Conservation (phyloP, 2,113 vertebrate genomes). For the Speoplatyrhinus poulsoni region DNA sequence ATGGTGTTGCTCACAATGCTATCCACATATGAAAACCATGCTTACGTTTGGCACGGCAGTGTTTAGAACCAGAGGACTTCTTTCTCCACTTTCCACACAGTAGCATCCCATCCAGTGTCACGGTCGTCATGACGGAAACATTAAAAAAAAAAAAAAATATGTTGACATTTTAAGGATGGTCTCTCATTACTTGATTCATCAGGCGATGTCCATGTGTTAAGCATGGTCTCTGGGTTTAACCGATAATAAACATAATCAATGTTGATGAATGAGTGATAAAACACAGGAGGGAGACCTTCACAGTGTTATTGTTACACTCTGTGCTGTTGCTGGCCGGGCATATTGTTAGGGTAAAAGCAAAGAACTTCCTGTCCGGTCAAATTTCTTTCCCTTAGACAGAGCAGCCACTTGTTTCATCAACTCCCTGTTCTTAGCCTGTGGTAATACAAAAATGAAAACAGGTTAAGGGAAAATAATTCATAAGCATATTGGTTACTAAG, state of each 20-base stretch:
- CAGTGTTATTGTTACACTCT: conserved; percentile 79
- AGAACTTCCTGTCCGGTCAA: conserved; percentile 92
- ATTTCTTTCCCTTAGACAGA: conserved; percentile 98
- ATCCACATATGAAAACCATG: conserved; percentile 58
- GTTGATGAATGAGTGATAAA: conserved; percentile 49
- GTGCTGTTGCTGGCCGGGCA: conserved; percentile 40
- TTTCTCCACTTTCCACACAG: conserved; percentile 44
- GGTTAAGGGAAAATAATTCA: conserved; percentile 32
- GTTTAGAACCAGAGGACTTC: conserved; percentile 44
- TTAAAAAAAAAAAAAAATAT: conserved; percentile 61
- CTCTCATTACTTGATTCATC: conserved; percentile 42
- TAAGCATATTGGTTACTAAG: background rate
- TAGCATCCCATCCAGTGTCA: conserved; percentile 50
- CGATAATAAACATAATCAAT: conserved; percentile 40
- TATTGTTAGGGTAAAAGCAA: conserved; percentile 88
- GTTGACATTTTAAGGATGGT: conserved; percentile 47
- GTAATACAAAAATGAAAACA: conserved; percentile 41
- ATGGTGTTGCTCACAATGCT: conserved; percentile 48
- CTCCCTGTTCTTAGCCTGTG: conserved; percentile 95
- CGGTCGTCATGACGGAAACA: conserved; percentile 23
- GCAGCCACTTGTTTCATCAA: conserved; percentile 97
- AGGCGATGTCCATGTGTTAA: conserved; percentile 50
- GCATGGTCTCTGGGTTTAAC: conserved; percentile 54
- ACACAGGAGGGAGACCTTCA: conserved; percentile 75
- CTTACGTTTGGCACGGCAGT: conserved; percentile 67